Evolutionary conservation across 64 coral and sea anemone species (phyloP), one percentile per base, ranked within the genome.

Genomic region (Montipora capricornis): DNA sequence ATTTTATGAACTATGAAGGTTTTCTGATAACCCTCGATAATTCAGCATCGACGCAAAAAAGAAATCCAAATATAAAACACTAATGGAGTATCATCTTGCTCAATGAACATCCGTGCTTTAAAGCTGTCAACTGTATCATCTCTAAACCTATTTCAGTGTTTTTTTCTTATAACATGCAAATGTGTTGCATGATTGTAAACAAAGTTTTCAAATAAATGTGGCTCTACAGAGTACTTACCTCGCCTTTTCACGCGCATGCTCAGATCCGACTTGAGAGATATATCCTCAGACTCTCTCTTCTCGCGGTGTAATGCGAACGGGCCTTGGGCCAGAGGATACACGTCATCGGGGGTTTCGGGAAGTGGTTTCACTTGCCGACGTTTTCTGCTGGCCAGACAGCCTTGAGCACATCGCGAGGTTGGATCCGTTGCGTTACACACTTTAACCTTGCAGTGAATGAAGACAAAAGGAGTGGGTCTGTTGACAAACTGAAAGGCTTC

Each of bases 381-480:
- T 46, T 47, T 50, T 71, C 82, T 44, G 44, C 82, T 44, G 44
- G 37, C 1, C 19, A 44, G 4, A 8, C 96, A 98, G 76, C 87
- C 90, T 79, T 92, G 79, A 1, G 89, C 71, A 17, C 96, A 98
- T 44, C 87, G 69, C 5, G 96, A 98, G 29, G 74, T 82, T 4
- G 84, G 89, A 80, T 98, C 90, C 11, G 96, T 62, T 19, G 92
- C 83, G 61, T 98, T 92, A 47, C 96, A 98, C 24, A 98, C 90
- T 58, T 92, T 78, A 24, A 92, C 88, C 64, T 89, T 84, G 20
- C 96, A 98, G 84, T 98, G 96, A 68, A 98, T 73, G 67, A 95
- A 98, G 68, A 98, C 88, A 48, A 83, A 95, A 1, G 87, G 88
- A 52, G 91, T 76, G 16, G 53, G 6, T 57, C 53, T 70, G 47